Conservation (phyloP, 1,140 invertebrate species). For the Calephelis nemesis region DNA sequence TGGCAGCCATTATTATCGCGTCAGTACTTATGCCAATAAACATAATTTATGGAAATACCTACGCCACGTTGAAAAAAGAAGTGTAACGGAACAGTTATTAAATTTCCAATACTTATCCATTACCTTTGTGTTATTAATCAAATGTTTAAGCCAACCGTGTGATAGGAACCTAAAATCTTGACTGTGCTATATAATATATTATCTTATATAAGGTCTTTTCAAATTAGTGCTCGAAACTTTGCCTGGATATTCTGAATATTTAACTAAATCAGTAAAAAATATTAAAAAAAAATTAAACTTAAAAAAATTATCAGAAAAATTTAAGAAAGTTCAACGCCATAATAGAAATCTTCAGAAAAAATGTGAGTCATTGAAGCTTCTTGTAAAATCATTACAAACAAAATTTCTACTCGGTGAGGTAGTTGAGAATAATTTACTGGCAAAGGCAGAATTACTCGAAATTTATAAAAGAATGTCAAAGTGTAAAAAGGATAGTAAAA, state of each 20-base stretch:
- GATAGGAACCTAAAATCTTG: background rate
- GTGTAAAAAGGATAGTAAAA: background rate
- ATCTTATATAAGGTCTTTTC: too few species aligned
- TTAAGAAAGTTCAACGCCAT: slow-evolving; percentile 21
- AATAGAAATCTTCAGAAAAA: slow-evolving; percentile 20
- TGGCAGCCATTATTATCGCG: background rate
- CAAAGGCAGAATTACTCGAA: background rate
- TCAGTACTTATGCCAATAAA: slow-evolving; percentile 2
- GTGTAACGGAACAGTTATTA: too few species aligned
- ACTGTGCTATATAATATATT: background rate
- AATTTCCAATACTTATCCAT: background rate
- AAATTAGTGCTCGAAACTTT: too few species aligned
- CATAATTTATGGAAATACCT: background rate
- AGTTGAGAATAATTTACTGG: background rate
- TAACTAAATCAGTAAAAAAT: too few species aligned
- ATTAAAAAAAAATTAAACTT: too few species aligned
- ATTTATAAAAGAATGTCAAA: background rate
- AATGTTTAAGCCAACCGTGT: slow-evolving; percentile 5
- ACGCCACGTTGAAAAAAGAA: background rate
- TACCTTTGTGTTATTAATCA: slow-evolving; percentile 6
- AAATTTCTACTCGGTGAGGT: background rate
- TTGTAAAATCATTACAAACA: background rate
- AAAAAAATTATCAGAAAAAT: slow-evolving; percentile 18
- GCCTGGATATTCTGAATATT: too few species aligned
- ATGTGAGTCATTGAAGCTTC: background rate